These are phyloP conservation scores for Poeciliopsis gracilis DNA, from an alignment of 2,797 vertebrate species.

Conservation along the genomic window DNA sequence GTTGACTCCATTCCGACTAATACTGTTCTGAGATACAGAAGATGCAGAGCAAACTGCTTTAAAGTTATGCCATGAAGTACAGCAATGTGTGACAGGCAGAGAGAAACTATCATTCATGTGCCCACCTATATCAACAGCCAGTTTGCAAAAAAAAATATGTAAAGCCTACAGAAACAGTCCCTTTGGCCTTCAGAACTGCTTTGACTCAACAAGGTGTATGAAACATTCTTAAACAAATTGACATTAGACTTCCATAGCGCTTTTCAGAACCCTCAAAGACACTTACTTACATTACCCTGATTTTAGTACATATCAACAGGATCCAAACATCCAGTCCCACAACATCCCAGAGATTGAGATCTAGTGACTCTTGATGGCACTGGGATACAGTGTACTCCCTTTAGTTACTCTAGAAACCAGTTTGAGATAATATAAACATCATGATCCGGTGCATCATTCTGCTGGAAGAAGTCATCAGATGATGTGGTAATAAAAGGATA, in stretches of 20 bases:
- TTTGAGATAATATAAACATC: background rate
- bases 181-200: background rate
- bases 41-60: background rate
- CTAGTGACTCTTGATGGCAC: background rate
- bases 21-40: background rate
- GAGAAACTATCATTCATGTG: background rate
- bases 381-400: background rate
- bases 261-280: no score
- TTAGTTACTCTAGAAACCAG: background rate
- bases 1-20: conserved; percentile 5
- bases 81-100: background rate
- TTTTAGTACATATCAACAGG: background rate
- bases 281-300: background rate
- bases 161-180: background rate
- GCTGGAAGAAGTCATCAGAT: background rate
- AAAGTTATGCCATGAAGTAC: background rate
- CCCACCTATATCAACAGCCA: background rate
- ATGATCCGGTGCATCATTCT: background rate
- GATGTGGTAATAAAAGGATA: background rate
- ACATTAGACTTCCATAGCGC: no score
- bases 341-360: background rate
- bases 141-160: background rate
- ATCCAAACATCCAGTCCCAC: background rate
- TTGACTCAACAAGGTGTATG: background rate
- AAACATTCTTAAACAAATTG: no score